Conservation (phyloP, 2,888 invertebrate species). For the Steinernema carpocapsae region DNA sequence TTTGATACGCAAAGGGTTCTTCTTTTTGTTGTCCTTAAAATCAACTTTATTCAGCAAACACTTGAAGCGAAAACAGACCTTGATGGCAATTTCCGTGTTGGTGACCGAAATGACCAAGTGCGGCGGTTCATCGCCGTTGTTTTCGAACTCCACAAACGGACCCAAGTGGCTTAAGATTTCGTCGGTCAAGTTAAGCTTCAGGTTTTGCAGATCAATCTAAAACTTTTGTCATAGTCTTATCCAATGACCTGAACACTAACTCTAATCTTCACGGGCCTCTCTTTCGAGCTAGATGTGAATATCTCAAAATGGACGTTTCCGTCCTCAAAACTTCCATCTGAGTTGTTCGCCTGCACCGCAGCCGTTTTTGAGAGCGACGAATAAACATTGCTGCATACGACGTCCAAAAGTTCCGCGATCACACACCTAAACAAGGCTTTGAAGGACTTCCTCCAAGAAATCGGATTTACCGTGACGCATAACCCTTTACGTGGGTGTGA, state of each 20-base stretch:
- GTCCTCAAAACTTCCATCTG: slow-evolving; percentile 39
- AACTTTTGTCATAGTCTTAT: neutral
- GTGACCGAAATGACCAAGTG: slow-evolving; percentile 46
- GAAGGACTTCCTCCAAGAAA: too few relatives aligned
- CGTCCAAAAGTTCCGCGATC: slow-evolving; percentile 36
- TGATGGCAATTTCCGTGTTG: slow-evolving; percentile 54
- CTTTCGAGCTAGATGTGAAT: slow-evolving; percentile 31
- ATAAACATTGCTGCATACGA: slow-evolving; percentile 37
- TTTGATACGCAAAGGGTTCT: slow-evolving; percentile 50
- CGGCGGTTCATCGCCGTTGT: slow-evolving; percentile 49
- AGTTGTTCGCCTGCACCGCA: neutral
- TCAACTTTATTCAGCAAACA: neutral
- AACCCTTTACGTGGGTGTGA: slow-evolving; percentile 37
- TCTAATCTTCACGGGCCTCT: slow-evolving; percentile 39
- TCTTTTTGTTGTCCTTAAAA: slow-evolving; percentile 52
- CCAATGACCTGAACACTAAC: neutral
- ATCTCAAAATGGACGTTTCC: slow-evolving; percentile 40
- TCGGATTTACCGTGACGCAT: slow-evolving; percentile 37
- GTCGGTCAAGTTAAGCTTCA: slow-evolving; percentile 51
- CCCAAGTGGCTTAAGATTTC: slow-evolving; percentile 57
- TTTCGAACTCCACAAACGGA: slow-evolving; percentile 55
- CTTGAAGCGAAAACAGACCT: slow-evolving; percentile 39
- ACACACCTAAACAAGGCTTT: slow-evolving; percentile 26
- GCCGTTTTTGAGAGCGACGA: slow-evolving; percentile 32
- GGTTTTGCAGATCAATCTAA: slow-evolving; percentile 44